Evolutionary conservation across 1,140 invertebrate genomes (phyloP), one percentile per base, ranked within the genome.

Genomic region (Papilio helenus): DNA sequence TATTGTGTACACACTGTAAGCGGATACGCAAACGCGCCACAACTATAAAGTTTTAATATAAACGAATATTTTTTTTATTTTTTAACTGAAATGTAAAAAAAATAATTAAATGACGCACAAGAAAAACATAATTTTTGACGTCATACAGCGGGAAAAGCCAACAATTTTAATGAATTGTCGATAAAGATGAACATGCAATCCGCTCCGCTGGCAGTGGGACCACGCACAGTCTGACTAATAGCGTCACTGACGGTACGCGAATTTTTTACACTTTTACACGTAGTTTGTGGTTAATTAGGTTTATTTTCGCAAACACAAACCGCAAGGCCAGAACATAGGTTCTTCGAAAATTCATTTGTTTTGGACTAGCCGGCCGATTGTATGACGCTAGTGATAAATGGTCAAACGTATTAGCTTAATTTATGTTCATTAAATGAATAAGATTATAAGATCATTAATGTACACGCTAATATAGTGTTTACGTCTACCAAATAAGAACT

Each of bases 241-340:
- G 58, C 73, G 44, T 81, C 23, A 81, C 65, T 79, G 42, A 58
- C 34, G 5, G 42, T 8, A 83, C 39, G 76, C 82, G 80, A 82
- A 81, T 81, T 84, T 82, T 83, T 87, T 82, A 84, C 82, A 78
- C 46, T 29, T 76, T 29, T 49, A 51, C 79, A 83, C 68, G 61
- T 82, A 80, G 81, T 81, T 82, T 72, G 61, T 20, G 14, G 77
- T 83, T 79, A 83, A 85, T 86, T 86, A 85, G 80, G 79, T 61
- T 29, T 71, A 51, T 61, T 81, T 84, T 84, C 61, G 73, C 81
- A 76, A 74, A 39, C 20, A 20, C 42, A 1, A n/a, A 44, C 72
- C 39, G 44, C 23, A 74, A 74, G 72, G 72, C 44, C 20, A 74
- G 39, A 74, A 29, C 72, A 74, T 49, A 51, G 72, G 4, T 74